Percentiles rank a stretch among this genome's conserved stretches.
These are phyloP conservation scores for Tipula helvola DNA, from an alignment of 2,888 invertebrate genomes.

Conservation along the genomic window DNA sequence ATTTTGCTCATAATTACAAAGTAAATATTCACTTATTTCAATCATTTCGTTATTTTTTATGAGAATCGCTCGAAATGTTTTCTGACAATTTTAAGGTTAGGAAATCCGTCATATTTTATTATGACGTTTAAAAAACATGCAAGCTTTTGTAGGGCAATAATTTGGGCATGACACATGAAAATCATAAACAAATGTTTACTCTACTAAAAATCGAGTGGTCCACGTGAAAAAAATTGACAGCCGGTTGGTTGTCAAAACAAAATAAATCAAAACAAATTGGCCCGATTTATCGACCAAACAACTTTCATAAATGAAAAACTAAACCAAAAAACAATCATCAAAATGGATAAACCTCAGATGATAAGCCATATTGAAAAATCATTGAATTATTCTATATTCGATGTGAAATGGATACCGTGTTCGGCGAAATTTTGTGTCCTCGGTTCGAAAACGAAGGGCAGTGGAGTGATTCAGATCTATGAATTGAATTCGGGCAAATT, in stretches of 20 bases:
- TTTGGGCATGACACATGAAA: neutral
- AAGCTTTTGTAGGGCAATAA: neutral
- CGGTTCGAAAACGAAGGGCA: conserved; percentile 74
- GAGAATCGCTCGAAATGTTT: neutral
- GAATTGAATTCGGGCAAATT: conserved; percentile 64
- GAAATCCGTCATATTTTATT: neutral
- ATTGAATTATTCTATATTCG: conserved; percentile 75
- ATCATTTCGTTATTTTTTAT: conserved; percentile 17
- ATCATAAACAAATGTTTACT: neutral
- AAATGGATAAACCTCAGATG: conserved; percentile 75
- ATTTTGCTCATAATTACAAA: conserved; percentile 17
- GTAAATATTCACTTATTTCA: conserved; percentile 11
- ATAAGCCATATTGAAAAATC: conserved; percentile 75
- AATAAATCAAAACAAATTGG: neutral
- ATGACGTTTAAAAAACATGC: conserved; percentile 1
- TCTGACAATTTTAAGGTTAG: neutral
- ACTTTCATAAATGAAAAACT: neutral
- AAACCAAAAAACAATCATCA: neutral
- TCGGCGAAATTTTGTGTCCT: conserved; percentile 85
- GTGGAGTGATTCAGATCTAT: conserved; percentile 72
- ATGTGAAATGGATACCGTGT: conserved; percentile 91
- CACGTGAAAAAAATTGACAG: neutral
- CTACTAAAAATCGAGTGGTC: neutral
- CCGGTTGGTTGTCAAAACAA: neutral
- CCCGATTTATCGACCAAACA: neutral